These are phyloP conservation scores for Heliothis peltigera DNA, from an alignment of 2,888 invertebrate genomes.

Conservation along the genomic window DNA sequence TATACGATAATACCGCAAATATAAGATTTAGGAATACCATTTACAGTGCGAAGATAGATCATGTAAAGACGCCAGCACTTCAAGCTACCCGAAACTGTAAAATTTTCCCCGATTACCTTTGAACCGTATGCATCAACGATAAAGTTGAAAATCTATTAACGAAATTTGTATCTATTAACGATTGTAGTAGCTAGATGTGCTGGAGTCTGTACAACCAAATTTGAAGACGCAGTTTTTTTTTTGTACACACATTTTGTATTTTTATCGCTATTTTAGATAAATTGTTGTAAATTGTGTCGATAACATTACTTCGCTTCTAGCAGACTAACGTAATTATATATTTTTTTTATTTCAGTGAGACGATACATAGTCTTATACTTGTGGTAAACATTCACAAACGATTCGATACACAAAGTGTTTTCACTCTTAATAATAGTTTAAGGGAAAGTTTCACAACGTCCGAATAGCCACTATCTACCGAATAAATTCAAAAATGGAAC, in stretches of 20 bases:
- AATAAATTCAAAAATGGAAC: too few species aligned
- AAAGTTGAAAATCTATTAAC: too few species aligned
- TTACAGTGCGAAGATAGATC: slow-evolving; percentile 58
- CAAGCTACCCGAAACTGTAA: too few species aligned
- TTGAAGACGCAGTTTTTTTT: slow-evolving; percentile 2
- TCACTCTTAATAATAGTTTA: slow-evolving; percentile 15
- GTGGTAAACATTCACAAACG: slow-evolving; percentile 14
- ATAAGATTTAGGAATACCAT: slow-evolving; percentile 53
- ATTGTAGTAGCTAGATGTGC: too few species aligned
- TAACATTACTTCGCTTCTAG: slow-evolving; percentile 7
- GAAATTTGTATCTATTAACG: too few species aligned
- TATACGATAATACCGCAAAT: slow-evolving; percentile 40
- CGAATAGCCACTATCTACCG: too few species aligned
- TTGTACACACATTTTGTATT: neutral
- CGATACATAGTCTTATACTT: slow-evolving; percentile 4
- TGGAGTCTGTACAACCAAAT: slow-evolving; percentile 22
- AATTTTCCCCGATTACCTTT: too few species aligned
- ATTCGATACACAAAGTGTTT: slow-evolving; percentile 48
- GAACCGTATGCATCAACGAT: too few species aligned
- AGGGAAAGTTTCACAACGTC: too few species aligned
- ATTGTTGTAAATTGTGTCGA: neutral
- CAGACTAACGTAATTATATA: slow-evolving; percentile 6
- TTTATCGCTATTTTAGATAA: neutral
- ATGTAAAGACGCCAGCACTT: too few species aligned
- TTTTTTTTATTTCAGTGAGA: slow-evolving; percentile 13